Conservation (phyloP, 2,113 vertebrate species). For the Bujurquina vittata region DNA sequence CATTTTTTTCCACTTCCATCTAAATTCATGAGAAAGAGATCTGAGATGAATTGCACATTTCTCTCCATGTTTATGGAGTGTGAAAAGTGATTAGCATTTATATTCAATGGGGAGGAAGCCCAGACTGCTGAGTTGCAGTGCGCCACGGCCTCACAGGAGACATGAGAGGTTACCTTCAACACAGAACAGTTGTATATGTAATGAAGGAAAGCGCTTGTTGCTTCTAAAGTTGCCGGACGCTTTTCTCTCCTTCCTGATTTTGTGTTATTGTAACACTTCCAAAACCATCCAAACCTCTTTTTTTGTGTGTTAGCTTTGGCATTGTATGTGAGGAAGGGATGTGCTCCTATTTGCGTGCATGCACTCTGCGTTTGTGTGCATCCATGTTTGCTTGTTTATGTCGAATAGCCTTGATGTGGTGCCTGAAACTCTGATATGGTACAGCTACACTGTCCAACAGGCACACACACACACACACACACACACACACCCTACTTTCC, state of each 20-base stretch:
- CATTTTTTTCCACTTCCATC: constrained; percentile 52
- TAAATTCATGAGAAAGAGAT: constrained; percentile 77
- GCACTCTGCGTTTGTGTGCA: constrained; percentile 41
- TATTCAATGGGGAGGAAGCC: constrained; percentile 75
- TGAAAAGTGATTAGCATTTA: constrained; percentile 80
- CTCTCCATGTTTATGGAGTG: constrained; percentile 73
- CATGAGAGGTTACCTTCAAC: constrained; percentile 66
- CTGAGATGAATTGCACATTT: constrained; percentile 69
- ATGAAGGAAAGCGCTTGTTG: constrained; percentile 77
- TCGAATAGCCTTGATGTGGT: constrained; percentile 48
- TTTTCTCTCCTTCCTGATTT: constrained; percentile 66
- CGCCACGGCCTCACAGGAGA: constrained; percentile 60
- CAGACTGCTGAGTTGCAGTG: constrained; percentile 67
- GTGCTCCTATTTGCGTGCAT: constrained; percentile 38
- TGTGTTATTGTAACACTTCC: constrained; percentile 75
- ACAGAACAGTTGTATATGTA: constrained; percentile 74
- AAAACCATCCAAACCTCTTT: constrained; percentile 62
- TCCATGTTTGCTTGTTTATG: constrained; percentile 52
- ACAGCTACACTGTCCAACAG: constrained; percentile 19
- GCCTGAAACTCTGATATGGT: constrained; percentile 46
- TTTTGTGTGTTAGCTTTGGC: constrained; percentile 70
- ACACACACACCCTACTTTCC: constrained; percentile 18
- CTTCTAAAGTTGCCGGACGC: constrained; percentile 48
- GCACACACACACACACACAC: neutral
- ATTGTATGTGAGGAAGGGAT: constrained; percentile 46